These are phyloP conservation scores for Lynx canadensis DNA, from an alignment of 2,113 vertebrate genomes.

Conservation along the genomic window DNA sequence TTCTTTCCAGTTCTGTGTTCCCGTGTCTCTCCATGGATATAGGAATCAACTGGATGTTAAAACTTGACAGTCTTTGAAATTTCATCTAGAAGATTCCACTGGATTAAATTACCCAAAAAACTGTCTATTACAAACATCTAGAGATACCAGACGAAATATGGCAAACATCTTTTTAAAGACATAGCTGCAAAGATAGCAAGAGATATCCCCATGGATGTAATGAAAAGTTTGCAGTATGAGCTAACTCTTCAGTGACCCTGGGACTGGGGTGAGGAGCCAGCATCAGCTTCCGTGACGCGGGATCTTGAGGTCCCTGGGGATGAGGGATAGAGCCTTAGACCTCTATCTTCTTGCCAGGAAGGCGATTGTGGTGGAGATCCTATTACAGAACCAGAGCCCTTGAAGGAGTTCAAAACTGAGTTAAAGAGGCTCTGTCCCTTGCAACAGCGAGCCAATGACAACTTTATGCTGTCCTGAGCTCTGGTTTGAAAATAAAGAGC, in stretches of 20 bases:
- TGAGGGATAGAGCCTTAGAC: neutral
- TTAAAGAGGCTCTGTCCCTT: neutral
- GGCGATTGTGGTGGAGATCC: neutral
- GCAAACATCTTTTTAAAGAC: neutral
- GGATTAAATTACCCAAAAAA: neutral
- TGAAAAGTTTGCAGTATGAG: neutral
- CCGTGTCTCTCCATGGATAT: neutral
- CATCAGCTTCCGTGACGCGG: neutral
- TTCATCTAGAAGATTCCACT: neutral
- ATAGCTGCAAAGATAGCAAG: neutral
- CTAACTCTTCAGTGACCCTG: neutral
- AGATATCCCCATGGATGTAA: neutral
- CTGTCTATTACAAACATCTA: neutral
- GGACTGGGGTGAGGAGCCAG: neutral
- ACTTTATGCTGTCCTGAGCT: neutral
- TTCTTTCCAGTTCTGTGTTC: neutral
- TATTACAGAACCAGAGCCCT: neutral
- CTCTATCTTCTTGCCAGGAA: neutral
- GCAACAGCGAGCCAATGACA: neutral
- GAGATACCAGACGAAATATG: neutral
- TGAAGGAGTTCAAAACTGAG: neutral
- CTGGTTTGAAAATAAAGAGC: neutral
- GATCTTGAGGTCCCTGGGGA: neutral
- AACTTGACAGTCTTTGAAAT: neutral
- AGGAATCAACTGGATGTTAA: neutral